phyloP scores from a whole-genome alignment of 2,113 vertebrate species.

The mouse (Mus musculus) region GRCm39 chr7:126441501-126442000 shows the following conservation, averaged over 20 bases:
- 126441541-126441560: too few species aligned
- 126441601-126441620: too few species aligned
- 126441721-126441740: background rate
- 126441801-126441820: background rate
- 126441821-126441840: background rate
- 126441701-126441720: background rate
- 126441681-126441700: too few species aligned
- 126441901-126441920: background rate
- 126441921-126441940: background rate
- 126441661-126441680: too few species aligned
- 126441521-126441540: too few species aligned
- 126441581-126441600: too few species aligned
- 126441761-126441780: background rate
- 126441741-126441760: background rate
- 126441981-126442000: background rate
- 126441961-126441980: background rate
- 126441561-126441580: too few species aligned
- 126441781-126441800: background rate
- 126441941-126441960: background rate
- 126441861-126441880: background rate
- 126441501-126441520: too few species aligned
- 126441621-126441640: too few species aligned
- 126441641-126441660: too few species aligned
- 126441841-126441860: background rate
- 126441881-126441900: background rate